Percentiles rank a stretch among this genome's conserved stretches.
Evolutionary conservation across 2,888 invertebrate species (phyloP).

Genomic region (Torymus tubicola): DNA sequence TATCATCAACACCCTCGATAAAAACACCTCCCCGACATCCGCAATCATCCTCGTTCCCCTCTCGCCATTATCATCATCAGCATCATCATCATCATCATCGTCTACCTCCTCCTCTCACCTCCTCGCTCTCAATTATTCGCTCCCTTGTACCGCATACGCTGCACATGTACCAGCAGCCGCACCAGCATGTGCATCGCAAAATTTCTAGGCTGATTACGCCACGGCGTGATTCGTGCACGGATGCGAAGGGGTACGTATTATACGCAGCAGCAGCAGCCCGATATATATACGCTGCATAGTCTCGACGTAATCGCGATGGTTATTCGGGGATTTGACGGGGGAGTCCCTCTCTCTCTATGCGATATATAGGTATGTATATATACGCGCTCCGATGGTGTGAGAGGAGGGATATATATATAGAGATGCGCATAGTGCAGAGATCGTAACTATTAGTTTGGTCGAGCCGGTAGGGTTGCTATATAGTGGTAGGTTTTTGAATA

Average conservation of each 20-base stretch:
- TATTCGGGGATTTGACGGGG: slow-evolving; percentile 36
- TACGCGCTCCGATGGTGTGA: no score
- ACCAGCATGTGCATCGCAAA: slow-evolving; percentile 13
- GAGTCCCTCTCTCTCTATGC: no score
- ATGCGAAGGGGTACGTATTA: neutral
- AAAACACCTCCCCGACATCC: no score
- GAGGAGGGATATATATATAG: no score
- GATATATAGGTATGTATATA: no score
- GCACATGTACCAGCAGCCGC: neutral
- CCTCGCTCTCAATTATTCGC: slow-evolving; percentile 21
- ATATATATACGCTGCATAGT: neutral
- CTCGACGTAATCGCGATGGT: slow-evolving; percentile 33
- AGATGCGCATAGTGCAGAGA: neutral
- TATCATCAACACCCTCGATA: no score
- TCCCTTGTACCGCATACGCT: neutral
- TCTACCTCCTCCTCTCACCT: no score
- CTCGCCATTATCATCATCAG: neutral
- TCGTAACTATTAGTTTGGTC: slow-evolving; percentile 8
- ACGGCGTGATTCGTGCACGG: neutral
- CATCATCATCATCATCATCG: slow-evolving; percentile 1
- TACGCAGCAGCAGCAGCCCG: neutral
- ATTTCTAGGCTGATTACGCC: slow-evolving; percentile 45
- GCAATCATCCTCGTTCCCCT: no score
- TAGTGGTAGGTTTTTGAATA: neutral
- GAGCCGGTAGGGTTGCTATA: neutral